Evolutionary conservation across 2,888 invertebrate species (phyloP), one percentile per base, ranked within the genome.

Genomic region (Agelastica alni): DNA sequence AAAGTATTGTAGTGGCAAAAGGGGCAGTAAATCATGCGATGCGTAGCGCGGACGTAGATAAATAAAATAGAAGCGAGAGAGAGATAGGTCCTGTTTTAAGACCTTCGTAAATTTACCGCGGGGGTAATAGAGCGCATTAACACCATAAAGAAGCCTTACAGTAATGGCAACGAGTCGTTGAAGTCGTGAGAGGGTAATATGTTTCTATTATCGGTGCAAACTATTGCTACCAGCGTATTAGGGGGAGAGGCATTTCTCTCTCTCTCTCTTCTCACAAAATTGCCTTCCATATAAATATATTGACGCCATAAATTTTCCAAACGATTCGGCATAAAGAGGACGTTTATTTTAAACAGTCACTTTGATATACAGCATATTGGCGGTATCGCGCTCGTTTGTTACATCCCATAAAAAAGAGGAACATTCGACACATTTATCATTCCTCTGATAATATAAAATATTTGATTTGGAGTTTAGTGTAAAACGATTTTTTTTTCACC

Each of bases 201-300:
- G 76, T 78, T 77, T 77, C 77, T 77, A 78, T 78, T 78, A 78
- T 75, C 75, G 71, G 72, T 67, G 72, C 73, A 72, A 75, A 74
- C 74, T 74, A 74, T 72, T 72, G 70, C 71, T 66, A 67, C 58
- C 67, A 65, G 71, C 67, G 70, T 68, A 66, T 68, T 70, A 70
- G 65, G 64, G 71, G 70, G 67, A 65, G 66, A 66, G 69, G 65
- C 66, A 64, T 70, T 67, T n/a, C n/a, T n/a, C n/a, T n/a, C n/a
- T n/a, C n/a, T n/a, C n/a, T n/a, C n/a, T n/a, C 64, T 70, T 65
- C 70, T 62, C 67, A 66, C 73, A 69, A 76, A 77, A 77, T 77
- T 75, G 76, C 76, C 75, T 74, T 75, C 77, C 75, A 76, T 77
- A 77, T 76, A 77, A 77, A 77, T 77, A 77, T 76, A 77, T 77